Conservation (phyloP, 2,113 vertebrate species). For the Sinocyclocheilus anophthalmus region DNA sequence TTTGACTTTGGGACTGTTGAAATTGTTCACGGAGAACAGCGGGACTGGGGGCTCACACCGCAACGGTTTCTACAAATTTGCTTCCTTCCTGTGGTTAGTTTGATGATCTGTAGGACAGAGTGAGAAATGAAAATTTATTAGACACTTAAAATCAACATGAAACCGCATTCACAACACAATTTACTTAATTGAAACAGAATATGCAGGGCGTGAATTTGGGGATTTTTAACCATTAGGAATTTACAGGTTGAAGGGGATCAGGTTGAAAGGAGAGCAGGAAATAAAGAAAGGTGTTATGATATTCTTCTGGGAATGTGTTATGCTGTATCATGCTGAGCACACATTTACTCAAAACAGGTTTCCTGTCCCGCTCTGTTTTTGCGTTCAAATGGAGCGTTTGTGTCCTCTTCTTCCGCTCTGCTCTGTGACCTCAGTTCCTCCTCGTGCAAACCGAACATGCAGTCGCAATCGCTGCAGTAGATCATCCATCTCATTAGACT, state of each 20-base stretch:
- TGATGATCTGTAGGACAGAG: neutral
- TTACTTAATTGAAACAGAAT: neutral
- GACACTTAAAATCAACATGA: neutral
- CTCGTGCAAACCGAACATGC: neutral
- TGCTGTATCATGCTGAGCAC: constrained; percentile 39
- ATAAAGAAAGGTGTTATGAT: neutral
- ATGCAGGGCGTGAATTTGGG: neutral
- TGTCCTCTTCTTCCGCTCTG: constrained; percentile 1
- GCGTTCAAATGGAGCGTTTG: constrained; percentile 10
- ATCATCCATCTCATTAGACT: constrained; percentile 18
- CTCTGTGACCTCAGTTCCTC: constrained; percentile 16
- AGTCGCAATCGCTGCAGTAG: neutral
- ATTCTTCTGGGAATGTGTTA: neutral
- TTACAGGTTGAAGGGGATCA: no score
- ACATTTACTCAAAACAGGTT: constrained; percentile 21
- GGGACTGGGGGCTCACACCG: neutral
- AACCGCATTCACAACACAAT: neutral
- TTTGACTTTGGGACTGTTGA: neutral
- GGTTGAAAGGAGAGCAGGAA: neutral
- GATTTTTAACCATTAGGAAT: neutral
- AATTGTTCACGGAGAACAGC: neutral
- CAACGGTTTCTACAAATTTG: neutral
- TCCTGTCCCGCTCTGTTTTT: constrained; percentile 16
- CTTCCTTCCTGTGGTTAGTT: neutral
- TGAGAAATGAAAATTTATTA: neutral